Evolutionary conservation across 1,140 invertebrate species (phyloP), one percentile per base, ranked within the genome.

Genomic region (Panulirus ornatus): DNA sequence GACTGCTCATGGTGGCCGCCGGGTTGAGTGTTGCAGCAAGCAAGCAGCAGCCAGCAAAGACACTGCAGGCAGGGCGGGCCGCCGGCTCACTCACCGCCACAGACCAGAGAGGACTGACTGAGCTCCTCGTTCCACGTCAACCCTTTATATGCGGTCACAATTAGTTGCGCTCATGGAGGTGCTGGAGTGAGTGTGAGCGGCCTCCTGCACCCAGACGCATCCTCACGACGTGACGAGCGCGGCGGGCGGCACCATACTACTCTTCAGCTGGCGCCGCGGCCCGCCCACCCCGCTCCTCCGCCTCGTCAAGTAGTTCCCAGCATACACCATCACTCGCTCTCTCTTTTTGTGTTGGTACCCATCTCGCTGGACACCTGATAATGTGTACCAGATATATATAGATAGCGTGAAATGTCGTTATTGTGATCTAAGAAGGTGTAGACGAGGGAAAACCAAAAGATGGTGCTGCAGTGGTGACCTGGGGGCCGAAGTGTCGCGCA

Each of bases 211-310:
- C 82, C 71, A 84, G 82, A 90, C 88, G 82, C 88, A 90, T 90
- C 83, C 88, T 90, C 88, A 90, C 73, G 88, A 85, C 82, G 83
- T 90, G 81, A 47, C 82, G 73, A 84, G 75, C 82, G 82, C 88
- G 82, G 42, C 88, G 75, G 63, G 47, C 82, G 82, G 82, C 88
- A 85, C 88, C 88, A 90, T 78, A 90, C 88, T 90, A 78, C 82
- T 54, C 44, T 22, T 30, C 79, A 75, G 47, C 88, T 83, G 66
- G 79, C 73, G 47, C 79, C 70, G 66, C 40, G 71, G 66, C 70
- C 47, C 71, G 30, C 42, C 78, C 63, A 34, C 36, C 63, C 30
- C 19, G 19, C 22, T 40, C 36, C 85, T 79, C 78, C 78, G 79
- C 87, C 70, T 19, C 16, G 47, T n/a, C 40, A 89, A 89, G 42